A percentile compares a stretch with the other conserved stretches of the same genome.
These are phyloP conservation scores for Tragulus kanchil DNA, from an alignment of 2,113 vertebrate genomes.

Conservation along the genomic window DNA sequence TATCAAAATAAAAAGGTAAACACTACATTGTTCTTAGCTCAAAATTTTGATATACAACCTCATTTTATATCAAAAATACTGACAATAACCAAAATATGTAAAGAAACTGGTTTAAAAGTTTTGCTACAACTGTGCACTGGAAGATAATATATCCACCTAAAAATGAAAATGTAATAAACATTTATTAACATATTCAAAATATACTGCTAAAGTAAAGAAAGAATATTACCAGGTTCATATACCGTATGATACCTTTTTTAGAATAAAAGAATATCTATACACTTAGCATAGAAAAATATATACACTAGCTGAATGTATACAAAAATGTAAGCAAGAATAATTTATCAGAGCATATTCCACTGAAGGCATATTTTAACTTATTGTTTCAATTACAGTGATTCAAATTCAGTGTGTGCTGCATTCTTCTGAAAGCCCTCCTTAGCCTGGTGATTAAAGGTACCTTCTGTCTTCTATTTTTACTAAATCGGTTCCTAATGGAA, in stretches of 20 bases:
- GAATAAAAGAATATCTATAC: not conserved
- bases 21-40: slow-evolving; percentile 5
- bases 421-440: not conserved
- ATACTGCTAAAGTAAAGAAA: slow-evolving; percentile 27
- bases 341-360: not conserved
- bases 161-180: not conserved
- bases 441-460: not conserved
- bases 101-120: not conserved
- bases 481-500: not conserved
- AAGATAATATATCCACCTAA: not conserved
- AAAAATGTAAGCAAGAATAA: not conserved
- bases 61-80: not conserved
- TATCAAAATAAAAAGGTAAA: slow-evolving; percentile 1
- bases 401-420: not conserved
- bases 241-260: not conserved
- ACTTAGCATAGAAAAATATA: not conserved
- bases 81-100: not conserved
- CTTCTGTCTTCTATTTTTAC: not conserved
- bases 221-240: not conserved
- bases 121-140: not conserved
- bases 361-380: not conserved
- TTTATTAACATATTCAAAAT: slow-evolving; percentile 27
- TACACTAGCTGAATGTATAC: not conserved
- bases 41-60: not conserved
- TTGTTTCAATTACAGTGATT: slow-evolving; percentile 48